Evolutionary conservation across 2,797 vertebrate genomes (phyloP), one percentile per base, ranked within the genome.

Genomic region (Anas georgica): DNA sequence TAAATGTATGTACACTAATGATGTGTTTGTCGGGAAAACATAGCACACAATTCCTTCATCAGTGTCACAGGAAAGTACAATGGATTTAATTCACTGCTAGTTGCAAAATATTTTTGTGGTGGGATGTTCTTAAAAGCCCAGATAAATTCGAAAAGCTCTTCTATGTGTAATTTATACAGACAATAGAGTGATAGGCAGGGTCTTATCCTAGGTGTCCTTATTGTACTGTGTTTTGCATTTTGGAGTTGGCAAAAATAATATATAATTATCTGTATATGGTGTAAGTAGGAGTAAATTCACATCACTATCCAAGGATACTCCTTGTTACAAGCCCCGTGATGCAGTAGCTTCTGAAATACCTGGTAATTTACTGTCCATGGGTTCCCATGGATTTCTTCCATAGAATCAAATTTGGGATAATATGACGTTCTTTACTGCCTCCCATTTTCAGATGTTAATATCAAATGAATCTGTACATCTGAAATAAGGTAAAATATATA

Each of bases 21-120:
- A 99, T 98, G 98, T 97, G 95, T 98, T 99, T 99, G 98, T 98
- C 97, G 98, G 98, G 97, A 98, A 98, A 98, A 98, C 98, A 98
- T 72, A 92, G 88, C 81, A 95, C 94, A 98, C 97, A 97, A 98
- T 97, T 95, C 97, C 96, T 97, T 98, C 98, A 98, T 98, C 98
- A 98, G 91, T 83, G 90, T 96, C 95, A 97, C 70, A 79, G 81
- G 75, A 67, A 86, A 98, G n/a, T 90, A 96, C 68, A 93, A 98
- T 90, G 91, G 90, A 94, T 97, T 97, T 98, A 97, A 98, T 97
- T 96, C 87, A 91, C 56, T 93, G 72, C 89, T 93, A 58, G 83
- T 20, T 96, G 92, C 93, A 96, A 96, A 97, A 97, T 97, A 97
- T 97, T 96, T 96, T 95, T 95, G 90, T 94, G 90, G 92, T 96